Percentiles rank a stretch among this genome's conserved stretches.
These are phyloP conservation scores for Phoxinus phoxinus DNA, from an alignment of 2,113 vertebrate species.

Conservation along the genomic window DNA sequence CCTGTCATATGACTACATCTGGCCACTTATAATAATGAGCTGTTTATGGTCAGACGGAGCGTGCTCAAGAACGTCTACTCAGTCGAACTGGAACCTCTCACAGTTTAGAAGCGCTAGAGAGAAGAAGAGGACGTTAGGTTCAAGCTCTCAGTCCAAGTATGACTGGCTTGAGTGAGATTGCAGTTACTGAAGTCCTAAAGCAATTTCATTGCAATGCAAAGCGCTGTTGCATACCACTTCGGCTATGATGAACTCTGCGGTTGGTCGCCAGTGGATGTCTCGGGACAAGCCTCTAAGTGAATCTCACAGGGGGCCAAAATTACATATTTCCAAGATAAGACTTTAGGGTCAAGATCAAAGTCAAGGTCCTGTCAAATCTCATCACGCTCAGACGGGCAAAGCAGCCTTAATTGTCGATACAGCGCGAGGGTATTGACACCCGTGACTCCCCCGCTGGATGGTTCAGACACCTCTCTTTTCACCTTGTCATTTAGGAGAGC, in stretches of 20 bases:
- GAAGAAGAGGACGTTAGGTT: constrained; percentile 19
- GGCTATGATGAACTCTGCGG: constrained; percentile 44
- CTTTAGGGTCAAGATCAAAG: constrained; percentile 71
- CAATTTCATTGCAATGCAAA: constrained; percentile 32
- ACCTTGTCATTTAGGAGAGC: constrained; percentile 57
- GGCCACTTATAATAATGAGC: constrained; percentile 73
- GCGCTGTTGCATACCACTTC: neutral
- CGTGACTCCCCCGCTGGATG: constrained; percentile 63
- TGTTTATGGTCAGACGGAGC: constrained; percentile 75
- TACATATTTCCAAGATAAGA: constrained; percentile 68
- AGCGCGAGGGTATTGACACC: constrained; percentile 72
- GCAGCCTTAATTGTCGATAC: constrained; percentile 74
- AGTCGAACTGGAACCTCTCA: constrained; percentile 53
- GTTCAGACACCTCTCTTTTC: constrained; percentile 51
- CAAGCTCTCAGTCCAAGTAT: constrained; percentile 7
- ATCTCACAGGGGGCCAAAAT: constrained; percentile 56
- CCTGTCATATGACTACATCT: constrained; percentile 69
- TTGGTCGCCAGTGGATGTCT: constrained; percentile 30
- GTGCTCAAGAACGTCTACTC: constrained; percentile 64
- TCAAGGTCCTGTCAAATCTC: constrained; percentile 69
- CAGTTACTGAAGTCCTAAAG: constrained; percentile 47
- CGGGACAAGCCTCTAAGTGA: constrained; percentile 48
- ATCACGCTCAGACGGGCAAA: constrained; percentile 65
- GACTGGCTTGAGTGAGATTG: constrained; percentile 8
- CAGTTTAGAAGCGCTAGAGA: neutral